phyloP scores from a whole-genome alignment of 1,140 invertebrate genomes.

The Hypsibius dujardini region DNA sequence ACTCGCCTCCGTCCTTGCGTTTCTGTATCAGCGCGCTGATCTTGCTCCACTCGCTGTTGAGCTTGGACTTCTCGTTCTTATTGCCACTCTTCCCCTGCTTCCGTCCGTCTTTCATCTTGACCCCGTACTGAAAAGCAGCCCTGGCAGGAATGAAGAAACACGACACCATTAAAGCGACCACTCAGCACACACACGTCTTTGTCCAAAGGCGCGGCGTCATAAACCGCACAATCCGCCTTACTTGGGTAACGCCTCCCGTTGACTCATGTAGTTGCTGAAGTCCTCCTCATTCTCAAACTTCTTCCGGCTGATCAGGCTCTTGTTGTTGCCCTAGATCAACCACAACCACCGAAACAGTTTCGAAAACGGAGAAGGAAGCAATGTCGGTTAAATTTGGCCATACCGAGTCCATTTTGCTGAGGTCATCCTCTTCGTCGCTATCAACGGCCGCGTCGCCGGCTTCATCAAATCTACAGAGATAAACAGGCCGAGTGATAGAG shows the following conservation, averaged over 20 bases:
- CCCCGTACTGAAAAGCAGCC: constrained; percentile 95
- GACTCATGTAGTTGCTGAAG: constrained; percentile 95
- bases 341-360: no score
- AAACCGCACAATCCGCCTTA: constrained; percentile 24
- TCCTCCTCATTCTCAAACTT: constrained; percentile 97
- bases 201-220: no score
- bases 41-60: constrained; percentile 96
- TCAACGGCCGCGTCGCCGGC: constrained; percentile 67
- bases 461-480: constrained; percentile 26
- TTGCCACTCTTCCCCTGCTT: constrained; percentile 55
- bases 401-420: constrained; percentile 92
- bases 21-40: constrained; percentile 52
- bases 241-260: constrained; percentile 90
- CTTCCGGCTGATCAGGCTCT: constrained; percentile 54
- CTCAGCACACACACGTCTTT: no score
- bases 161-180: no score
- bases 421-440: constrained; percentile 92
- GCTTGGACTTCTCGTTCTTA: constrained; percentile 70
- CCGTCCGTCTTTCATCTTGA: constrained; percentile 92
- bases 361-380: no score
- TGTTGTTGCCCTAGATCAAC: constrained; percentile 38
- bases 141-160: constrained; percentile 25
- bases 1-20: constrained; percentile 35
- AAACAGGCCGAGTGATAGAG: not conserved
- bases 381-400: constrained; percentile 18